Conservation (phyloP, 2,797 vertebrate genomes). For the Gymnothorax javanicus region DNA sequence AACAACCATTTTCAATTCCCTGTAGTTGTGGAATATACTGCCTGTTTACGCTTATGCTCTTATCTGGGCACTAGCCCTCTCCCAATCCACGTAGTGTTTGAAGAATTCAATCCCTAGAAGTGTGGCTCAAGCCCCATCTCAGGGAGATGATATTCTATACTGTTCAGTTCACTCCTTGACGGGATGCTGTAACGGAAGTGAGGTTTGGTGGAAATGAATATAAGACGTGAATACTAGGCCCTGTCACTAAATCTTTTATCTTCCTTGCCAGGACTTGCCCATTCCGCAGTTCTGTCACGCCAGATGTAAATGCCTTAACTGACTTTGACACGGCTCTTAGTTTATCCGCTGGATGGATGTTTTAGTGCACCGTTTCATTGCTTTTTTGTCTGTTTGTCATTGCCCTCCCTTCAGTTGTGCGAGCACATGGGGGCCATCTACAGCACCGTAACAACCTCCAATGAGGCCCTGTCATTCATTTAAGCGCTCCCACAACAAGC, state of each 20-base stretch:
- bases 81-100: not conserved
- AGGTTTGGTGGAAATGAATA: slow-evolving; percentile 34
- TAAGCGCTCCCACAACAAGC: slow-evolving; percentile 42
- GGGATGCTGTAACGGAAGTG: slow-evolving; percentile 20
- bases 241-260: slow-evolving; percentile 36
- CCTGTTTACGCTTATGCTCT: not conserved
- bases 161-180: slow-evolving; percentile 2
- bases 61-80: not conserved
- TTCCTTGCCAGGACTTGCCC: slow-evolving; percentile 26
- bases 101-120: slow-evolving; percentile 15
- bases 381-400: not conserved
- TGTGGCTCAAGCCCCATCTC: slow-evolving; percentile 16
- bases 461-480: slow-evolving; percentile 43
- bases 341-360: slow-evolving; percentile 20
- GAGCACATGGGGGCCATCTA: slow-evolving; percentile 42
- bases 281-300: slow-evolving; percentile 30
- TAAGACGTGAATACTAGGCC: slow-evolving; percentile 32
- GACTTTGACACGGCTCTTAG: slow-evolving; percentile 6
- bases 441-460: slow-evolving; percentile 38
- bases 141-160: slow-evolving; percentile 33
- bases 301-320: slow-evolving; percentile 32
- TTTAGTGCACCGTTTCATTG: not conserved
- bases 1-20: not conserved
- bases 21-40: not conserved
- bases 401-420: slow-evolving; percentile 37